Evolutionary conservation across 2,113 vertebrate genomes (phyloP), one percentile per base, ranked within the genome.

Genomic region (Echinops telfairi): DNA sequence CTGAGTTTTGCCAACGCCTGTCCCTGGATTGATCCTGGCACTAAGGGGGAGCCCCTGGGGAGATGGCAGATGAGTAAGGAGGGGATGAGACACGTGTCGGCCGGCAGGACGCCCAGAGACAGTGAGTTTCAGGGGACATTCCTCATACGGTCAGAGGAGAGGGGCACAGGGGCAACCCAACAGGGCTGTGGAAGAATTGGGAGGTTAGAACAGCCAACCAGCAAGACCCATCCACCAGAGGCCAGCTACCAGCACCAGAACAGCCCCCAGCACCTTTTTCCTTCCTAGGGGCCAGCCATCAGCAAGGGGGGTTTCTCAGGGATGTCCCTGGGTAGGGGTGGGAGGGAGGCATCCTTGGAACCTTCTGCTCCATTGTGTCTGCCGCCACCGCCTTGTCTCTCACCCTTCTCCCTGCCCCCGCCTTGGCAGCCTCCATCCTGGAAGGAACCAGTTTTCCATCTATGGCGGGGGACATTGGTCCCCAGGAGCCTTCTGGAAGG

Each of bases 391-490:
- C 66, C 64, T 83, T n/a, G 1, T 79, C 83, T 40, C 38, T 85
- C 94, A 93, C 91, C 70, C 71, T 43, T 36, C n/a, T 82, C 88
- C 88, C 96, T 2, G 0, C 88, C 88, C 93, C 83, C 71, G 73
- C 53, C 78, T 86, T 36, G 40, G 53, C 81, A 94, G 89, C 70
- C 75, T 94, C 73, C 53, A 33, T 38, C 22, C 90, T 92, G 71
- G 66, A 93, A 94, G 92, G 38, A 94, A 94, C 78, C 95, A 92
- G 92, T 92, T 94, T 15, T 94, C 83, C 92, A 23, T 88, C 84
- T 92, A n/a, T 66, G 85, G 90, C 94, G 88, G 82, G 82, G 76
- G 83, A 88, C 62, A 81, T 73, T 86, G 64, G 80, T 90, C 80
- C 76, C 66, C 29, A 90, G 58, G 76, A 94, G 36, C 76, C 70